A percentile compares a stretch with the other conserved stretches of the same genome.
Conservation (phyloP, 1,140 invertebrate species). For the Tetramorium alpestre region DNA sequence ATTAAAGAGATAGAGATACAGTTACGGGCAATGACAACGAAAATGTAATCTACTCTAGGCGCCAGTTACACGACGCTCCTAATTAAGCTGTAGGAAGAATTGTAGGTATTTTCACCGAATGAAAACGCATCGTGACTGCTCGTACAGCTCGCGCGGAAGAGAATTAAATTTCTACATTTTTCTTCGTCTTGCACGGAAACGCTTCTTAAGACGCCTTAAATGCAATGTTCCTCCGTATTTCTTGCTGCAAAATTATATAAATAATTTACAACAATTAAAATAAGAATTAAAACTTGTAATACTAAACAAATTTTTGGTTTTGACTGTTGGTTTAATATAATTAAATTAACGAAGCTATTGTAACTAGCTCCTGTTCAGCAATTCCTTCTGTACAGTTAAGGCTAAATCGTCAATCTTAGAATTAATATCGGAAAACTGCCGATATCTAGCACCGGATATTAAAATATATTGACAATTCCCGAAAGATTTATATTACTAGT, state of each 20-base stretch:
- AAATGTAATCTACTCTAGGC: slow-evolving; percentile 41
- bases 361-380: not conserved
- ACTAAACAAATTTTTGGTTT: not conserved
- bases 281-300: not conserved
- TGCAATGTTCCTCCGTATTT: not conserved
- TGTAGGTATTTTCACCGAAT: slow-evolving; percentile 21
- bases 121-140: slow-evolving; percentile 13
- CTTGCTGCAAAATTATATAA: not conserved
- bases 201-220: slow-evolving; percentile 2
- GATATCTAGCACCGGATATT: slow-evolving; percentile 25
- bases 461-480: slow-evolving; percentile 37
- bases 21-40: slow-evolving; percentile 38
- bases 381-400: not conserved
- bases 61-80: slow-evolving; percentile 5
- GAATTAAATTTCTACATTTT: not conserved
- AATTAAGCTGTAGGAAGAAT: slow-evolving; percentile 40
- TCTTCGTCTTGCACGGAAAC: not conserved
- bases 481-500: slow-evolving; percentile 9
- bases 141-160: not conserved
- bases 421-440: slow-evolving; percentile 25
- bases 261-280: not conserved
- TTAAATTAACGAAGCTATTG: not conserved
- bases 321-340: not conserved
- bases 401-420: not conserved
- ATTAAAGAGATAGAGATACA: slow-evolving; percentile 30